A percentile compares a stretch with the other conserved stretches of the same genome.
Conservation (phyloP, 2,888 invertebrate genomes). For the Tholera decimalis region DNA sequence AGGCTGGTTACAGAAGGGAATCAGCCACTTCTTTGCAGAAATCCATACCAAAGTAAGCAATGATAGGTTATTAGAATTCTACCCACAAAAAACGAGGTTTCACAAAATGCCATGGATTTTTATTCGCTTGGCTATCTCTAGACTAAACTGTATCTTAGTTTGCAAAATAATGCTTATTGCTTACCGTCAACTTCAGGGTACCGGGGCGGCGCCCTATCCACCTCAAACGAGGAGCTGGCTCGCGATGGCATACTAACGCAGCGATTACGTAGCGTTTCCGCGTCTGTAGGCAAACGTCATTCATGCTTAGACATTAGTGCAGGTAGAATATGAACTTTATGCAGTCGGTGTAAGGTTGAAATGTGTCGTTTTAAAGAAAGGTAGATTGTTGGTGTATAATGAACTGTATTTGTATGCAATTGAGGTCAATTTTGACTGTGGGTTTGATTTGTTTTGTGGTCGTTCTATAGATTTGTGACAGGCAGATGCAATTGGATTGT, state of each 20-base stretch:
- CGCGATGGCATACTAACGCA: slow-evolving; percentile 96
- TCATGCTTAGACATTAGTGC: slow-evolving; percentile 27
- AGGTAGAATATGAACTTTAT: slow-evolving; percentile 19
- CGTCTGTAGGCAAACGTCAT: slow-evolving; percentile 78
- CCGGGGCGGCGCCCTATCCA: slow-evolving; percentile 89
- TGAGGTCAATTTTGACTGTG: slow-evolving; percentile 3
- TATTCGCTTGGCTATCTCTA: no score
- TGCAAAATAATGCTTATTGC: background rate
- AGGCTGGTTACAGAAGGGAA: no score
- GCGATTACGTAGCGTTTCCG: slow-evolving; percentile 92
- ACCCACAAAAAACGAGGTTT: no score
- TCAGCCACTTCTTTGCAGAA: no score
- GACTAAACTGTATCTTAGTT: background rate
- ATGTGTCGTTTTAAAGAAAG: slow-evolving; percentile 1
- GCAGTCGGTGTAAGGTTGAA: slow-evolving; percentile 22
- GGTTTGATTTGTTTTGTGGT: slow-evolving; percentile 11
- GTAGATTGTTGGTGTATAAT: slow-evolving; percentile 2
- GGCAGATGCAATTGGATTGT: slow-evolving; percentile 23
- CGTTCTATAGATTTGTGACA: slow-evolving; percentile 18
- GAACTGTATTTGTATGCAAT: background rate
- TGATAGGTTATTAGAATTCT: no score
- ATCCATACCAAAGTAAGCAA: no score
- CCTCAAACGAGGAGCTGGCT: slow-evolving; percentile 93
- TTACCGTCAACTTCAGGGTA: slow-evolving; percentile 71
- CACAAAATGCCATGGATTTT: no score